A percentile compares a stretch with the other conserved stretches of the same genome.
phyloP scores from a whole-genome alignment of 2,113 vertebrate species.

The Mirounga angustirostris region DNA sequence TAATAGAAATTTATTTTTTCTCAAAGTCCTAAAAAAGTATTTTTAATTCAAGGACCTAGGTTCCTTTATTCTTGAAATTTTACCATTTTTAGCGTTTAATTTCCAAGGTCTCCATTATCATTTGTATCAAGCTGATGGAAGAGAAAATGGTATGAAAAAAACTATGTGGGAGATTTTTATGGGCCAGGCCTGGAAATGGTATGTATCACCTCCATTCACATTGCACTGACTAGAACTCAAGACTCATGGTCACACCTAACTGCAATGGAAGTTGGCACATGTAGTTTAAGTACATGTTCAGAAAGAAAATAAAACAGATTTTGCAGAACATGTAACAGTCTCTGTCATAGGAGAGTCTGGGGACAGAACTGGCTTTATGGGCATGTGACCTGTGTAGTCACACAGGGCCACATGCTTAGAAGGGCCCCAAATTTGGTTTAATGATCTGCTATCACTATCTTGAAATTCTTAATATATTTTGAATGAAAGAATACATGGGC shows the following conservation, averaged over 20 bases:
- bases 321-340: background rate
- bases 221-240: slow-evolving; percentile 52
- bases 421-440: background rate
- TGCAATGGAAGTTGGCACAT: background rate
- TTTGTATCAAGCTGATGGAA: background rate
- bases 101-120: background rate
- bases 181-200: background rate
- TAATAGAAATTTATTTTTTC: slow-evolving; percentile 18
- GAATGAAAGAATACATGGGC: background rate
- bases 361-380: background rate
- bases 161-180: slow-evolving; percentile 14
- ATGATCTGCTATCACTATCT: background rate
- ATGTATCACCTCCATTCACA: background rate
- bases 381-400: background rate
- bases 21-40: background rate
- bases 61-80: slow-evolving; percentile 27
- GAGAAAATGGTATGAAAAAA: slow-evolving; percentile 27
- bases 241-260: slow-evolving; percentile 11
- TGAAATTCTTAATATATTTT: slow-evolving; percentile 49
- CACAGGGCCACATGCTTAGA: background rate
- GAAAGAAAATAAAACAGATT: slow-evolving; percentile 2
- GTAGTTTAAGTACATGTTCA: background rate
- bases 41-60: background rate
- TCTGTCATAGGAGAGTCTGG: background rate
- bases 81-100: background rate